These are phyloP conservation scores for Ctenicera cuprea DNA, from an alignment of 2,888 invertebrate species.

Conservation along the genomic window DNA sequence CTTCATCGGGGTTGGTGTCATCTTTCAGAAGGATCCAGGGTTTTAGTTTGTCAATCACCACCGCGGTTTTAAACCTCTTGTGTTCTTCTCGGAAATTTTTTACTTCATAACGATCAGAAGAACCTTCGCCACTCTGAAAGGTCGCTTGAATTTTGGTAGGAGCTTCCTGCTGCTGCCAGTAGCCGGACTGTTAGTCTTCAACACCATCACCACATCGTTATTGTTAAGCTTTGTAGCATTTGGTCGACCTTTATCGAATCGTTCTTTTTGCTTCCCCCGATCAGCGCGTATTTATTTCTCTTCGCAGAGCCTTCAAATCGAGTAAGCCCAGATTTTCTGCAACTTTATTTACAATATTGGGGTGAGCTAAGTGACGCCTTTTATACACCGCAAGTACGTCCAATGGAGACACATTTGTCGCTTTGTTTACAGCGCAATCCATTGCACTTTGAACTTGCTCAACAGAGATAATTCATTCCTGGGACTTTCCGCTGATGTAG, in stretches of 20 bases:
- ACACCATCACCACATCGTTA: not conserved
- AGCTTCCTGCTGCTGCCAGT: not conserved
- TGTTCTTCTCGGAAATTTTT: not conserved
- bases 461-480: not conserved
- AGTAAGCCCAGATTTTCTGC: not conserved
- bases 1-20: too few relatives aligned
- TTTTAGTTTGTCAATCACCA: not conserved
- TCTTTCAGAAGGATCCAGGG: not conserved
- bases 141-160: not conserved
- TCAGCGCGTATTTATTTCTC: not conserved
- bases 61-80: not conserved
- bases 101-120: not conserved
- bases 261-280: not conserved
- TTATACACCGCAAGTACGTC: not conserved
- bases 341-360: not conserved
- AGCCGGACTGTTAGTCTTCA: not conserved
- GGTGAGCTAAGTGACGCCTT: not conserved
- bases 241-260: not conserved
- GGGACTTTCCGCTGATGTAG: not conserved
- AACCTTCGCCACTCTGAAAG: not conserved
- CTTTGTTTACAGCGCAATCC: not conserved
- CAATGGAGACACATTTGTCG: not conserved
- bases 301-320: not conserved
- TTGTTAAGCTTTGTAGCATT: not conserved
- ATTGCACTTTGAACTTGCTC: conserved; percentile 22